These are phyloP conservation scores for Hirtodrosophila cameraria DNA, from an alignment of 2,888 invertebrate species.

Conservation along the genomic window DNA sequence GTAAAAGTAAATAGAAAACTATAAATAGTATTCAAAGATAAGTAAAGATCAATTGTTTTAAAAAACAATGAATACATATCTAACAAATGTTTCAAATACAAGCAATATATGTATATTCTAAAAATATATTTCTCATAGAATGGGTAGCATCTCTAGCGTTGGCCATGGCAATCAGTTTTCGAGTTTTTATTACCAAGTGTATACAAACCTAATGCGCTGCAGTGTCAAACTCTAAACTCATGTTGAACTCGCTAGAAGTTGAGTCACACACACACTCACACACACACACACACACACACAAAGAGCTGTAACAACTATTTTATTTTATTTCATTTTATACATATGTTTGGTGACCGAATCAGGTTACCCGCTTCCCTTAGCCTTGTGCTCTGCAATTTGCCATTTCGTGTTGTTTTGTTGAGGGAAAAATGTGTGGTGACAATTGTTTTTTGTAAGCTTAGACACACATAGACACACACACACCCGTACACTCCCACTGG, in stretches of 20 bases:
- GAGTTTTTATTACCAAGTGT: slow-evolving; percentile 7
- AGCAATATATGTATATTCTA: too few species aligned
- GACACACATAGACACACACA: slow-evolving; percentile 17
- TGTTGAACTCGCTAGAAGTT: slow-evolving; percentile 50
- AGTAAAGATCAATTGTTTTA: too few species aligned
- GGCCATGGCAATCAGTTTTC: too few species aligned
- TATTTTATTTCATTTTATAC: slow-evolving; percentile 30
- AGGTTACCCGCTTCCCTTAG: slow-evolving; percentile 25
- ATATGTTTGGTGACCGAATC: slow-evolving; percentile 47
- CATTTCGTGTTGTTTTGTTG: slow-evolving; percentile 57
- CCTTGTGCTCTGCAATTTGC: slow-evolving; percentile 64
- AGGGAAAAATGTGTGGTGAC: slow-evolving; percentile 70
- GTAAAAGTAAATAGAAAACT: too few species aligned
- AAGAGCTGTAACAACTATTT: slow-evolving; percentile 4
- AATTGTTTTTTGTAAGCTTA: slow-evolving; percentile 58
- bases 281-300: slow-evolving; percentile 15
- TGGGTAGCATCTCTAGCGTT: too few species aligned
- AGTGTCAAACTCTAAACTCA: slow-evolving; percentile 64
- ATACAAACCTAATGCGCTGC: slow-evolving; percentile 59
- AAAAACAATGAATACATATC: too few species aligned
- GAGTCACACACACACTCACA: slow-evolving; percentile 18
- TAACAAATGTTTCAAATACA: too few species aligned
- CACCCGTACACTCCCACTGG: slow-evolving; percentile 21
- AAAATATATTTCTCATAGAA: too few species aligned
- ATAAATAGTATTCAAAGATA: too few species aligned